A percentile compares a stretch with the other conserved stretches of the same genome.
phyloP scores from a whole-genome alignment of 1,140 invertebrate genomes.

The Euura saliciscinereae region DNA sequence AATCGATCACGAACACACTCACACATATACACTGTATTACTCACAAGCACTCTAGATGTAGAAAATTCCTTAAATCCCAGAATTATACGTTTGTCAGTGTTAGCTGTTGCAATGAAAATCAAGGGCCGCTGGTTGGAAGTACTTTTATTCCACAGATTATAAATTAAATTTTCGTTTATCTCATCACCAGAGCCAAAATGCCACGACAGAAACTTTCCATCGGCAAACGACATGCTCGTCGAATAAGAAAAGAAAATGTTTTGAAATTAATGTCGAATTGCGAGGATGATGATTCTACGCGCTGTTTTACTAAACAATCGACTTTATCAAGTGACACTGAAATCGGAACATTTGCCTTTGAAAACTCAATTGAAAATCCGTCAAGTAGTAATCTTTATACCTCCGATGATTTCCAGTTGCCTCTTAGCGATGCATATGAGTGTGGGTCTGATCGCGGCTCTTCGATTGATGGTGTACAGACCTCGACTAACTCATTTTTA shows the following conservation, averaged over 20 bases:
- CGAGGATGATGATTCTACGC: too few relatives aligned
- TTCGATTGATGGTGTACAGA: not conserved
- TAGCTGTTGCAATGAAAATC: slow-evolving; percentile 1
- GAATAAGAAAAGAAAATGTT: too few relatives aligned
- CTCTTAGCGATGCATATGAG: not conserved
- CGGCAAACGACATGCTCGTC: too few relatives aligned
- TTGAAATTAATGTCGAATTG: too few relatives aligned
- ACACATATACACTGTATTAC: not conserved
- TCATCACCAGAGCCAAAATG: slow-evolving; percentile 1
- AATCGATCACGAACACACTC: not conserved
- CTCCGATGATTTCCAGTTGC: not conserved
- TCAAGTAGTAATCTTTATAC: not conserved
- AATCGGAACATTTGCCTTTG: not conserved
- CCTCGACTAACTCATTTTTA: not conserved
- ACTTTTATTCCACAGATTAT: not conserved
- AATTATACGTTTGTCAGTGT: not conserved
- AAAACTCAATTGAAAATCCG: not conserved
- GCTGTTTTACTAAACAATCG: too few relatives aligned
- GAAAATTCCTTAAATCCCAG: not conserved
- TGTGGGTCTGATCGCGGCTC: not conserved
- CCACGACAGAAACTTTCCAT: not conserved
- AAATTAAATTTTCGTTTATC: not conserved
- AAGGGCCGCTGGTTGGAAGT: not conserved
- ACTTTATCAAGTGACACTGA: too few relatives aligned
- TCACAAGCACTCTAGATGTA: not conserved